Percentiles rank a stretch among this genome's conserved stretches.
Conservation (phyloP, 2,113 vertebrate genomes). For the Malurus cyaneus region DNA sequence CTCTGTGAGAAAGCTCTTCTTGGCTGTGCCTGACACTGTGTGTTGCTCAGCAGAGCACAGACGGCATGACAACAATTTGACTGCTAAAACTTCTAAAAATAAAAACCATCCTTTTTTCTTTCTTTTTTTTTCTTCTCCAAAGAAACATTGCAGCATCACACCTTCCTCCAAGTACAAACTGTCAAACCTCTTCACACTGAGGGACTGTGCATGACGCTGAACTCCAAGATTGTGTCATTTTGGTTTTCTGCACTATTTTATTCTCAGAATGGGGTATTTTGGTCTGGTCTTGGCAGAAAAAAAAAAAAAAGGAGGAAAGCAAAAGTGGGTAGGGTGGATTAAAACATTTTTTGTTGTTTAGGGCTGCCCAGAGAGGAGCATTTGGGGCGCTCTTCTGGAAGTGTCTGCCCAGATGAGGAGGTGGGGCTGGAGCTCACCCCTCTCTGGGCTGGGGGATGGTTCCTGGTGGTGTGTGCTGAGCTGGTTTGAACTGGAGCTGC, state of each 20-base stretch:
- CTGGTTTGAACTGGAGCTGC: not conserved
- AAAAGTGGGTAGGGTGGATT: not conserved
- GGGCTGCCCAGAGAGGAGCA: not conserved
- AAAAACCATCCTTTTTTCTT: not conserved
- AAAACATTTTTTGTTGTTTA: not conserved
- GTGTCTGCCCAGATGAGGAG: not conserved
- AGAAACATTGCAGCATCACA: not conserved
- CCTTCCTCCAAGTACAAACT: not conserved
- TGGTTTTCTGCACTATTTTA: not conserved
- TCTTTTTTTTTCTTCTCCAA: not conserved
- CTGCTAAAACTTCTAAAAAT: constrained; percentile 50
- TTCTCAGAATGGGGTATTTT: not conserved
- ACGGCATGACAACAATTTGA: constrained; percentile 20
- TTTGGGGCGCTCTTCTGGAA: not conserved
- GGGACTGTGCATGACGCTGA: not conserved
- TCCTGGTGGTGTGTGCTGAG: not conserved
- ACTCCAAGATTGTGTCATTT: not conserved
- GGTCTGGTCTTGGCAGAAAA: not conserved
- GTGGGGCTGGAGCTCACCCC: not conserved
- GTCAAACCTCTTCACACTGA: not conserved
- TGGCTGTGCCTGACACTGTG: not conserved
- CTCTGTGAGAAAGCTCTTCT: constrained; percentile 7
- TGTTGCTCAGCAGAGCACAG: constrained; percentile 43
- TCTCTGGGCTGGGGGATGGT: not conserved
- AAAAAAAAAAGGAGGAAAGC: not conserved